phyloP scores from a whole-genome alignment of 1,140 invertebrate genomes.

The Micrasema longulum region DNA sequence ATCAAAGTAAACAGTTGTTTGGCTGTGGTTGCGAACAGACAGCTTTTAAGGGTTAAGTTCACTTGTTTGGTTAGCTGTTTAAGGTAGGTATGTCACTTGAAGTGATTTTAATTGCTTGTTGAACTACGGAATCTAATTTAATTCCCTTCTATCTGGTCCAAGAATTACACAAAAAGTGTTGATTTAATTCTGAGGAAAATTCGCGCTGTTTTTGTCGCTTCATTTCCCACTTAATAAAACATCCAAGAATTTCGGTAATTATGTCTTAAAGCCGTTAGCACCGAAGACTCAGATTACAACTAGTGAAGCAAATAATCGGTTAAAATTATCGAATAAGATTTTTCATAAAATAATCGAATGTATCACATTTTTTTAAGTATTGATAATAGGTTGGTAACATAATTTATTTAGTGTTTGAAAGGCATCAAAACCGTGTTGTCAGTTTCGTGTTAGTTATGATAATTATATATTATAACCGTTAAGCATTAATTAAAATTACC shows the following conservation, averaged over 20 bases:
- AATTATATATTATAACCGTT: too few relatives aligned
- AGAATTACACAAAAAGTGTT: slow-evolving; percentile 18
- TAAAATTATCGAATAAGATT: too few relatives aligned
- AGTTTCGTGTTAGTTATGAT: too few relatives aligned
- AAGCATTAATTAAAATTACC: too few relatives aligned
- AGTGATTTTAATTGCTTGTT: slow-evolving; percentile 37
- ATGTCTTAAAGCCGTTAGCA: too few relatives aligned
- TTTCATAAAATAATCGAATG: too few relatives aligned
- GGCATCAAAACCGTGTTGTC: too few relatives aligned
- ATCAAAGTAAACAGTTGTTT: background rate
- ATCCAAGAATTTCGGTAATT: background rate
- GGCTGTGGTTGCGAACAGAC: background rate
- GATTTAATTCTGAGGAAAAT: background rate
- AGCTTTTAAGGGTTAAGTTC: slow-evolving; percentile 2
- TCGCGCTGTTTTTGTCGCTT: background rate
- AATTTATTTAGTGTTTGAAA: too few relatives aligned
- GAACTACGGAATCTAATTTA: slow-evolving; percentile 32
- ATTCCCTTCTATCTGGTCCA: background rate
- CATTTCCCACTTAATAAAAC: background rate
- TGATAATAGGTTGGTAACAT: too few relatives aligned
- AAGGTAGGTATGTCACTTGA: slow-evolving; percentile 13
- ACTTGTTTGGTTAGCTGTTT: slow-evolving; percentile 24
- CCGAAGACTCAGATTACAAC: too few relatives aligned
- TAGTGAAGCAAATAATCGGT: too few relatives aligned
- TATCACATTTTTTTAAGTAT: too few relatives aligned